phyloP scores from a whole-genome alignment of 1,140 invertebrate genomes.

The Teleopsis dalmanni region DNA sequence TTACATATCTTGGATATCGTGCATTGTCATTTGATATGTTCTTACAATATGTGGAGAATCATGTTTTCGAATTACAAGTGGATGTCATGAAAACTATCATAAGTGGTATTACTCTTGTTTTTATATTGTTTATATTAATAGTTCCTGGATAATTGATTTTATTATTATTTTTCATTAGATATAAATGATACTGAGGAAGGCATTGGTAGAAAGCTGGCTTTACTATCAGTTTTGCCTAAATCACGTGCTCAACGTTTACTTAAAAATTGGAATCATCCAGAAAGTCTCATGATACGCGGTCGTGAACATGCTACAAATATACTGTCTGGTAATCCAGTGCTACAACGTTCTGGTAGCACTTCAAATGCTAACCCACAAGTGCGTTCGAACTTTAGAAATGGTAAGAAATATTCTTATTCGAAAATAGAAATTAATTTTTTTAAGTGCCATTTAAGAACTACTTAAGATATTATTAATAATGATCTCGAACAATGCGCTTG shows the following conservation, averaged over 20 bases:
- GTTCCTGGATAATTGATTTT: neutral
- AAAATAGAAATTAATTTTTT: too few species aligned
- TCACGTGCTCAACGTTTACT: slow-evolving; percentile 66
- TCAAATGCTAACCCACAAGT: slow-evolving; percentile 16
- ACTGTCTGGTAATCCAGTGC: slow-evolving; percentile 52
- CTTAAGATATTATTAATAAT: too few species aligned
- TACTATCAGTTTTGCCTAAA: slow-evolving; percentile 64
- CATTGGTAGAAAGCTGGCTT: slow-evolving; percentile 60
- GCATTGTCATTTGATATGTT: slow-evolving; percentile 67
- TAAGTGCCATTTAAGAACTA: too few species aligned
- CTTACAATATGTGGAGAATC: slow-evolving; percentile 68
- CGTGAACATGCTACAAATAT: slow-evolving; percentile 72
- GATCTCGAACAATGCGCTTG: too few species aligned
- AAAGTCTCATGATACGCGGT: slow-evolving; percentile 68
- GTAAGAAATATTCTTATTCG: too few species aligned
- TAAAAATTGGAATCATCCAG: slow-evolving; percentile 68
- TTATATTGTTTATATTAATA: neutral
- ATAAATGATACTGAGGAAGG: slow-evolving; percentile 59
- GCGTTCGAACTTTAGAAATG: slow-evolving; percentile 20
- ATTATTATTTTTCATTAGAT: slow-evolving; percentile 47
- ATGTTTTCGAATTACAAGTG: slow-evolving; percentile 76
- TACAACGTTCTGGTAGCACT: slow-evolving; percentile 20
- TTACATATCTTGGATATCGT: slow-evolving; percentile 73
- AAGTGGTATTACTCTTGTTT: slow-evolving; percentile 49
- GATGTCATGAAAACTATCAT: slow-evolving; percentile 79